Percentiles rank a stretch among this genome's conserved stretches.
Evolutionary conservation across 1,140 invertebrate species (phyloP).

Genomic region (Camponotus vicinus): DNA sequence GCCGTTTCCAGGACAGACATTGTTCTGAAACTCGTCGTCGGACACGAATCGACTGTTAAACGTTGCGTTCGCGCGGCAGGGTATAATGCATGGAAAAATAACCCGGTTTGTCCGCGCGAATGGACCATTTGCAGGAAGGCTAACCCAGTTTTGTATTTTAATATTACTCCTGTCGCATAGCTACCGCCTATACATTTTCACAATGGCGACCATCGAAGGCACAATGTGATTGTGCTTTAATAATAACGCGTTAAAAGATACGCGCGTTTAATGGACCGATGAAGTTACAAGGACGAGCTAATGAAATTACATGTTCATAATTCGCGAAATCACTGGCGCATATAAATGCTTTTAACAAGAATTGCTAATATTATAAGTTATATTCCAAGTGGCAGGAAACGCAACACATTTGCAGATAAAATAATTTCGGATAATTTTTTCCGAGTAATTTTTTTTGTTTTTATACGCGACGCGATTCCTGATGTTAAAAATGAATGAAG

Average conservation of each 20-base stretch:
- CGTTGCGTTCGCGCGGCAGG: constrained; percentile 14
- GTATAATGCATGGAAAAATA: constrained; percentile 68
- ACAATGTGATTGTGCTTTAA: constrained; percentile 47
- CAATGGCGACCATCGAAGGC: constrained; percentile 15
- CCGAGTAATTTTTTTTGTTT: background rate
- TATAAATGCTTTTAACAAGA: constrained; percentile 22
- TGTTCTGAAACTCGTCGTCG: constrained; percentile 65
- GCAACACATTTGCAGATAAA: background rate
- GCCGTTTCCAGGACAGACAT: constrained; percentile 69
- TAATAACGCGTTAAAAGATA: constrained; percentile 49
- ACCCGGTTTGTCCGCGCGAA: constrained; percentile 49
- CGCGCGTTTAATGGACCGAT: constrained; percentile 33
- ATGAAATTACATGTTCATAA: constrained; percentile 31
- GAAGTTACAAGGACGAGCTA: constrained; percentile 41
- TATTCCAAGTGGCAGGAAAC: background rate
- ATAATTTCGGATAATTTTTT: constrained; percentile 17
- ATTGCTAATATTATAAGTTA: background rate
- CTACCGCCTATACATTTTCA: background rate
- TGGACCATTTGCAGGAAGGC: constrained; percentile 62
- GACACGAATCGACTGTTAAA: constrained; percentile 65
- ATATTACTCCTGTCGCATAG: constrained; percentile 24
- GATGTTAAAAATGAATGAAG: background rate
- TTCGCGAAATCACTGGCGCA: background rate
- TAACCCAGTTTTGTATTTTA: constrained; percentile 67
- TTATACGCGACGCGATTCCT: background rate